Base-by-base conservation (phyloP, 2,113 vertebrate species). In the Arvicanthis niloticus region DNA sequence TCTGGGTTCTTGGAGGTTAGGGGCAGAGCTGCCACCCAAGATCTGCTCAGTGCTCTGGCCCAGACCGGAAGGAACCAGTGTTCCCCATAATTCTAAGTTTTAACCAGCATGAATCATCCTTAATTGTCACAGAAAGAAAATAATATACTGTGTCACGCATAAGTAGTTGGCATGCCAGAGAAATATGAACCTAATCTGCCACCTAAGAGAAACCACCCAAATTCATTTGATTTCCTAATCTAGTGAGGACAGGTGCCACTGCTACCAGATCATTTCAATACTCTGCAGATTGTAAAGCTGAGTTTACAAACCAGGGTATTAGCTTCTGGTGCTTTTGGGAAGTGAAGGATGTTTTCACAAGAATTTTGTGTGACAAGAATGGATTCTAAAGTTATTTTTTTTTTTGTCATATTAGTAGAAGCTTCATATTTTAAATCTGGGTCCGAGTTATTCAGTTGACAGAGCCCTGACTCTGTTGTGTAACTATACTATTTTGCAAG, bases 401-500 rank as follows among this genome's bases (percentile, higher is more conserved):
- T 0, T 17, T 77, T 80, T 56, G 58, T 40, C 4, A 58, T 26
- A 29, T 60, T 5, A 22, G 5, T 24, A 60, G 56, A 1, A 82
- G 89, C 24, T 78, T 85, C 6, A 62, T 42, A 85, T 85, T 29
- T 34, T n/a, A 93, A 94, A 91, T 88, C 45, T 94, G 78, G 26
- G n/a, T 15, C 75, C 86, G 73, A 34, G 82, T 40, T n/a, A 70
- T 78, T 40, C 31, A 60, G 12, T 53, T 89, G 58, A 62, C 68
- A 89, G n/a, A 91, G 84, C 26, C 45, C 1, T 11, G 2, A 91
- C 73, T 24, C 37, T 82, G 51, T n/a, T 89, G 72, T 89, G 16
- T 45, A 86, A 93, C 53, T 89, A 77, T 34, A 78, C 34, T 93
- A 73, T 4, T 93, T 89, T 96, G n/a, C 75, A 89, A 91, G 17